Evolutionary conservation across 2,113 vertebrate species (phyloP).

Genomic region (Lamprologus callipterus): DNA sequence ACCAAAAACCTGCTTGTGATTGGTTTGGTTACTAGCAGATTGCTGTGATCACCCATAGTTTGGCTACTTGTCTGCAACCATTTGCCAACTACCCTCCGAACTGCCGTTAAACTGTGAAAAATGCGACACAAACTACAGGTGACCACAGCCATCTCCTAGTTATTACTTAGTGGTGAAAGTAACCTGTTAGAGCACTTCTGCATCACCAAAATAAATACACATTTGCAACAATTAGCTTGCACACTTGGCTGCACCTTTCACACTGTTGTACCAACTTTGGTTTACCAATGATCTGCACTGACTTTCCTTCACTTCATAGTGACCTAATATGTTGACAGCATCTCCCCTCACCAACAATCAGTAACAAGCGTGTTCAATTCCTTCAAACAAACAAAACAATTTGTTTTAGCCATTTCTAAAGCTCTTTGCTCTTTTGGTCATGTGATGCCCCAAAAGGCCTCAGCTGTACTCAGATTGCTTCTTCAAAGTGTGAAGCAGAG

Average conservation of each 20-base stretch:
- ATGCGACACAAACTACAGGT: not conserved
- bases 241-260: not conserved
- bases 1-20: not conserved
- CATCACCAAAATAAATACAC: not conserved
- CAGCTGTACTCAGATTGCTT: not conserved
- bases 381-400: fast-evolving
- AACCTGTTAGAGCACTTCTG: not conserved
- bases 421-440: not conserved
- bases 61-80: not conserved
- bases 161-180: not conserved
- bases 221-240: not conserved
- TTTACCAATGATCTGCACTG: not conserved
- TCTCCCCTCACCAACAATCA: not conserved
- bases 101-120: not conserved
- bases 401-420: fast-evolving
- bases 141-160: not conserved
- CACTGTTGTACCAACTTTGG: not conserved
- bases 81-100: fast-evolving
- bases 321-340: not conserved
- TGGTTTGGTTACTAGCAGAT: not conserved
- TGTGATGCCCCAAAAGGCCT: not conserved
- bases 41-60: not conserved
- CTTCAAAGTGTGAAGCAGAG: not conserved
- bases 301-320: not conserved
- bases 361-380: not conserved